phyloP scores from a whole-genome alignment of 2,888 invertebrate genomes.

The Pristionchus exspectatus region DNA sequence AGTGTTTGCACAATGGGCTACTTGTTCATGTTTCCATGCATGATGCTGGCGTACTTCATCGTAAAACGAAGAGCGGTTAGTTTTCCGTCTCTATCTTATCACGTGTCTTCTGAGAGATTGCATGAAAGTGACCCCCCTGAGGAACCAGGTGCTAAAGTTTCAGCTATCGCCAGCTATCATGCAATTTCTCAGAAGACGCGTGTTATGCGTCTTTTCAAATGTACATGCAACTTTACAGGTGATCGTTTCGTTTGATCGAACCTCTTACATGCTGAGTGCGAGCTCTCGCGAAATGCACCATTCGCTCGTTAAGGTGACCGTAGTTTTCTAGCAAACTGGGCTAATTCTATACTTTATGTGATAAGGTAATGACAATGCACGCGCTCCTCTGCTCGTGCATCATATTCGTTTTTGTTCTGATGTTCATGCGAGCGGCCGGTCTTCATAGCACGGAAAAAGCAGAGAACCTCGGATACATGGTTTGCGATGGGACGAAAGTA shows the following conservation, averaged over 20 bases:
- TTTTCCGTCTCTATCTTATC: not conserved
- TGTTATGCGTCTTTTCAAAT: too few species aligned
- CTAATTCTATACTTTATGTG: too few species aligned
- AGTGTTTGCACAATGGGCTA: not conserved
- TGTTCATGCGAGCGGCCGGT: not conserved
- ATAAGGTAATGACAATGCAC: not conserved
- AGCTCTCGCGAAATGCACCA: not conserved
- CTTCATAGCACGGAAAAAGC: not conserved
- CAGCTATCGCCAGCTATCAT: too few species aligned
- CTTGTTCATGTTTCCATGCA: not conserved
- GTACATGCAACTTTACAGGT: not conserved
- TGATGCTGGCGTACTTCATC: not conserved
- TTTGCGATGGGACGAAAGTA: not conserved
- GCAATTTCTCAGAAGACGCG: too few species aligned
- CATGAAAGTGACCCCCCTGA: too few species aligned
- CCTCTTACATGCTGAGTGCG: not conserved
- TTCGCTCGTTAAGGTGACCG: not conserved
- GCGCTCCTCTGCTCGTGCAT: not conserved
- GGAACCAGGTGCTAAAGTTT: too few species aligned
- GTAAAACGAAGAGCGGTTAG: not conserved
- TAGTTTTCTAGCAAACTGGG: not conserved
- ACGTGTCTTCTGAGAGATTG: too few species aligned
- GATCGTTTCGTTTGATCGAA: not conserved
- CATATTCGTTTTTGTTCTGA: not conserved
- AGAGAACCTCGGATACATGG: not conserved